Base-by-base conservation (phyloP, 2,888 invertebrate species). In the Cerceris ruficornis region DNA sequence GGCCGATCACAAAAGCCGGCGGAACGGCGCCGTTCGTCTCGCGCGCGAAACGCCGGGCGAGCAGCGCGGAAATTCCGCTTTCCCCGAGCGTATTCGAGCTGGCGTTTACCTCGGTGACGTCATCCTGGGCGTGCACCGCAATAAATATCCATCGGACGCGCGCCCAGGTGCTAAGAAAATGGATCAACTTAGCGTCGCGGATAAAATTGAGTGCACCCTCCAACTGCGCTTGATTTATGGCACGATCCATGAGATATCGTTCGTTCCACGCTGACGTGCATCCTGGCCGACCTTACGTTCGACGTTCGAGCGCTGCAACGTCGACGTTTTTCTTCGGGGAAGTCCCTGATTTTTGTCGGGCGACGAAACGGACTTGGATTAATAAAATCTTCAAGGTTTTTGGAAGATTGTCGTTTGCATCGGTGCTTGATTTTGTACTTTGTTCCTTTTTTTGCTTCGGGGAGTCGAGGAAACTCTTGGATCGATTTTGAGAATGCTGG, bases 71-170 rank as follows among this genome's bases (percentile, higher is more conserved):
- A 82, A 82, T 82, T 76, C 81, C 81, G 59, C 70, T 76, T 69
- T 66, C 58, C 62, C 55, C 17, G 66, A 61, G 70, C 43, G 75
- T 73, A 71, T 77, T 75, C 77, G 61, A 39, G 52, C 49, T 70
- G 61, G 52, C 71, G 75, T 77, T 75, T 75, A 66, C 55, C 59
- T 65, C 69, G 65, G 41, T 72, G 66, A 74, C 84, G 84, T 76
- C 69, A 66, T 69, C 71, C 60, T n/a, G 52, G 55, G 66, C 41
- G 73, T 60, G 58, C 41, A 67, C 69, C 72, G 77, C 79, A 81
- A 85, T 84, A 84, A 84, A 85, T 85, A 85, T 85, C 84, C 81
- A 82, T 82, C 77, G 81, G 75, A 69, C 80, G 69, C 72, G 74
- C 73, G 76, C 67, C 65, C 82, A 85, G 85, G 83, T 85, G 81